A percentile compares a stretch with the other conserved stretches of the same genome.
These are phyloP conservation scores for Ochotona princeps DNA, from an alignment of 2,113 vertebrate genomes.

Conservation along the genomic window DNA sequence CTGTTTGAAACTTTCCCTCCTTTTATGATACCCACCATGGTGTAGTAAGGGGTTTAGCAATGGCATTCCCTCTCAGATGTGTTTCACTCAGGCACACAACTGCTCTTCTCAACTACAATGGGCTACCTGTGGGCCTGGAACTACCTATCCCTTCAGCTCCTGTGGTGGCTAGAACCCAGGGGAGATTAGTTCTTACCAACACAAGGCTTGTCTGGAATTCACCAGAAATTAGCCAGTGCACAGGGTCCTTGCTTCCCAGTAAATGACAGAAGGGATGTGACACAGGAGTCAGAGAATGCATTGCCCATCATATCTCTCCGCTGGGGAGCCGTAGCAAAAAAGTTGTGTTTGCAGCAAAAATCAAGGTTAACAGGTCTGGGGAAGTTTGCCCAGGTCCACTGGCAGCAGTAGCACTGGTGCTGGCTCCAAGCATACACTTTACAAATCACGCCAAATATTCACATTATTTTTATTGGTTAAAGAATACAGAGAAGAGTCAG, in stretches of 20 bases:
- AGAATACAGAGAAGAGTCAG: neutral
- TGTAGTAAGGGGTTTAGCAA: neutral
- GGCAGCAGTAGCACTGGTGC: neutral
- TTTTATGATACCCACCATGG: neutral
- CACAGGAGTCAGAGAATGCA: neutral
- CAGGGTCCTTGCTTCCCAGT: neutral
- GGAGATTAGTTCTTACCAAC: neutral
- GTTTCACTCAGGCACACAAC: neutral
- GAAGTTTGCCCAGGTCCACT: neutral
- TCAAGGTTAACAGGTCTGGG: neutral
- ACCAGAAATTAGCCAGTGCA: neutral
- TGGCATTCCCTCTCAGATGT: neutral
- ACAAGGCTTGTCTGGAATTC: neutral
- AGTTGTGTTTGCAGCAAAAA: neutral
- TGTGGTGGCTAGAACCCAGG: neutral
- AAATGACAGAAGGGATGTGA: neutral
- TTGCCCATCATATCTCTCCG: neutral
- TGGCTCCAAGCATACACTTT: neutral
- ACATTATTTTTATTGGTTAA: neutral
- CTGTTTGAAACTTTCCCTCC: neutral
- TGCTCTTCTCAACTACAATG: neutral
- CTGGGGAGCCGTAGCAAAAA: neutral
- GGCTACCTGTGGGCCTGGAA: neutral
- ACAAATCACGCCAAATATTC: neutral
- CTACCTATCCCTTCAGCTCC: neutral